Conservation (phyloP, 2,113 vertebrate species). For the Chloropsis cyanopogon region DNA sequence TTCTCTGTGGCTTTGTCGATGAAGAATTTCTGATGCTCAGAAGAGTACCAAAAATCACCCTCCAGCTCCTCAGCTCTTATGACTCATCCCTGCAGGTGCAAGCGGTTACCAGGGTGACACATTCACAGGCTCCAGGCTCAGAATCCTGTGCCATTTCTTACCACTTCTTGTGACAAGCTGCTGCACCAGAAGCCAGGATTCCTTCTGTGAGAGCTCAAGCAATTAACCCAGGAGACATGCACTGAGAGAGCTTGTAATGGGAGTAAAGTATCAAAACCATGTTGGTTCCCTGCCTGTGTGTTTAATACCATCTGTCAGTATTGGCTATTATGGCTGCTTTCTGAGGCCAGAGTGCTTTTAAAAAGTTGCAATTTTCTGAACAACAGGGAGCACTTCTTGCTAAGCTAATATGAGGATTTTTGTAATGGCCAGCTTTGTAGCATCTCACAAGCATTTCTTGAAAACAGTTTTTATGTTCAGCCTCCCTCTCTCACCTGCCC, state of each 20-base stretch:
- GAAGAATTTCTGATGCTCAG: neutral
- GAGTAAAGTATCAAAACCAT: neutral
- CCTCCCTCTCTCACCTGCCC: neutral
- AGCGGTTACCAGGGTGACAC: constrained; percentile 61
- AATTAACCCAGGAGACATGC: constrained; percentile 33
- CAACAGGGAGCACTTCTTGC: neutral
- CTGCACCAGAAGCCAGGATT: constrained; percentile 38
- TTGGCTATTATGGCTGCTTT: neutral
- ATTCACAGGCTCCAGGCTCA: constrained; percentile 2
- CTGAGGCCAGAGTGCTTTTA: neutral
- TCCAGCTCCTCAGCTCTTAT: neutral
- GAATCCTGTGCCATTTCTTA: neutral
- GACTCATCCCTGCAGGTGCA: constrained; percentile 61
- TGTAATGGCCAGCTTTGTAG: neutral
- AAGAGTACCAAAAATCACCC: neutral
- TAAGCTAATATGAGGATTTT: neutral
- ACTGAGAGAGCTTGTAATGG: neutral
- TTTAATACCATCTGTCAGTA: constrained; percentile 26
- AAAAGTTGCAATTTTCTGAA: neutral
- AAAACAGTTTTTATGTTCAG: neutral
- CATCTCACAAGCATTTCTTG: neutral
- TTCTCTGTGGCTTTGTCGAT: neutral
- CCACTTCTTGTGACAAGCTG: constrained; percentile 29
- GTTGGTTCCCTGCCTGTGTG: neutral
- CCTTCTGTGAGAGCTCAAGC: constrained; percentile 28